Evolutionary conservation across 1,140 invertebrate species (phyloP).

Genomic region (Harlomillsia oculata): DNA sequence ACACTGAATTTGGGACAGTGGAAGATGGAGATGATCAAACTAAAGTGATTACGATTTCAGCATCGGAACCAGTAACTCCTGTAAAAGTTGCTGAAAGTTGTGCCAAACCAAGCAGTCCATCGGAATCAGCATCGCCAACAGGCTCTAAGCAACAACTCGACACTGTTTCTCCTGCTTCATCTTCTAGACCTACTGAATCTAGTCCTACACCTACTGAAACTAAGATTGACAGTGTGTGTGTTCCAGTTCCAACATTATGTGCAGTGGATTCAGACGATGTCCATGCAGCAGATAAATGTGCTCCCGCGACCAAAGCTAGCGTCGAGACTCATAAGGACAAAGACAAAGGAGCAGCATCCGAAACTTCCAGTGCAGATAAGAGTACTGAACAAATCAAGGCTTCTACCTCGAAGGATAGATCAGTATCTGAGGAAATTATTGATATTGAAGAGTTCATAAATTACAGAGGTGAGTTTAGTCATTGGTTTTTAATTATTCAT

Average conservation of each 20-base stretch:
- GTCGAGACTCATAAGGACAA: neutral
- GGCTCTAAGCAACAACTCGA: neutral
- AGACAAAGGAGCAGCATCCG: neutral
- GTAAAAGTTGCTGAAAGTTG: neutral
- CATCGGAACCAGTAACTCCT: neutral
- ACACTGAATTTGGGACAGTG: neutral
- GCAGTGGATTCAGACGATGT: neutral
- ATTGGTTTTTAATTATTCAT: neutral
- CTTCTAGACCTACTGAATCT: no score
- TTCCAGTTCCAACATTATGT: no score
- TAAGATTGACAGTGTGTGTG: no score
- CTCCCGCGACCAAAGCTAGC: no score
- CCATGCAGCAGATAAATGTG: no score
- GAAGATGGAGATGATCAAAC: no score
- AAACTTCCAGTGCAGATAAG: neutral
- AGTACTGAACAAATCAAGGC: neutral
- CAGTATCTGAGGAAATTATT: neutral
- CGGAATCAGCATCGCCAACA: neutral
- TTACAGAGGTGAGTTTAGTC: neutral
- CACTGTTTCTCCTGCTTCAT: neutral
- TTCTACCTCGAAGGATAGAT: no score
- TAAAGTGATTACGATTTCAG: neutral
- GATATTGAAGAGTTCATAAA: slow-evolving; percentile 5
- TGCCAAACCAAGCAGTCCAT: neutral
- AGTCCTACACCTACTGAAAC: no score